A percentile compares a stretch with the other conserved stretches of the same genome.
Conservation (phyloP, 1,140 invertebrate species). For the Onthophagus taurus region DNA sequence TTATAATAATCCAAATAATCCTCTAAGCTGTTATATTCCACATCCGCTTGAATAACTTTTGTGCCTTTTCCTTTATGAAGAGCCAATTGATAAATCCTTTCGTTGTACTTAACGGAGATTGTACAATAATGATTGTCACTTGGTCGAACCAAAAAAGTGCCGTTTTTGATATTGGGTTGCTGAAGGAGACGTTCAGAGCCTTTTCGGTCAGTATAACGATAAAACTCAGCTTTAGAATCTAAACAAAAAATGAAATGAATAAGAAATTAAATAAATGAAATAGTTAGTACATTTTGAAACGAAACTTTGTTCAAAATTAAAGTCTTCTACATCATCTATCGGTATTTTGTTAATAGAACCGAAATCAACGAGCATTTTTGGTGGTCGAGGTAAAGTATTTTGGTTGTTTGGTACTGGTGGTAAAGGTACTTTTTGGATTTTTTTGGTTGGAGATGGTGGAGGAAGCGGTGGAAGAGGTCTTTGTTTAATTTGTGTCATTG, state of each 20-base stretch:
- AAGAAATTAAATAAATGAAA: background rate
- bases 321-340: background rate
- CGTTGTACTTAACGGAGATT: constrained; percentile 3
- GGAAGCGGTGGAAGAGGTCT: too few species aligned
- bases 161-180: background rate
- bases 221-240: background rate
- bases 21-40: too few species aligned
- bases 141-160: constrained; percentile 4
- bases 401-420: background rate
- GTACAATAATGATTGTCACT: constrained; percentile 1
- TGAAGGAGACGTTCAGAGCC: background rate
- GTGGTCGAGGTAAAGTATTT: background rate
- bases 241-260: background rate
- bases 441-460: background rate
- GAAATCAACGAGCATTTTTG: too few species aligned
- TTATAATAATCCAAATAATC: too few species aligned
- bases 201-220: constrained; percentile 5
- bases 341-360: too few species aligned
- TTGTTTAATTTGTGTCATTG: too few species aligned
- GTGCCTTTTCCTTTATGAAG: background rate
- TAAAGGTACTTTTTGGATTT: background rate
- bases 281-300: background rate
- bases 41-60: too few species aligned
- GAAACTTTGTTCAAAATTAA: background rate
- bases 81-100: constrained; percentile 8